These are phyloP conservation scores for Coenobita brevimanus DNA, from an alignment of 1,140 invertebrate genomes.

Conservation along the genomic window DNA sequence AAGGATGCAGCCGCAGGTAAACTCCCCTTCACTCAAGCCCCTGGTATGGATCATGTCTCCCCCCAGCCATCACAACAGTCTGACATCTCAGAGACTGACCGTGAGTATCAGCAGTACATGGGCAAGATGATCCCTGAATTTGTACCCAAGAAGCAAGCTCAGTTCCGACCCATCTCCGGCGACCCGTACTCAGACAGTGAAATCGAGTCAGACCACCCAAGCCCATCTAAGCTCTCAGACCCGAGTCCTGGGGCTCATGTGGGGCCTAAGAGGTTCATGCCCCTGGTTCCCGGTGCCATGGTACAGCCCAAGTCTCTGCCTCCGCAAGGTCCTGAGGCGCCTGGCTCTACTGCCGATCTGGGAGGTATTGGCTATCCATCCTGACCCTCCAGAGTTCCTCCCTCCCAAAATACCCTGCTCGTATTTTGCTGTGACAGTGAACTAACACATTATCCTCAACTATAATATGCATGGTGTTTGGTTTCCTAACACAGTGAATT, in stretches of 20 bases:
- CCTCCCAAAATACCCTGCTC: not conserved
- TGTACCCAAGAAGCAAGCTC: slow-evolving; percentile 74
- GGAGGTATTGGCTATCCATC: slow-evolving; percentile 52
- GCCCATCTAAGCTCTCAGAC: slow-evolving; percentile 49
- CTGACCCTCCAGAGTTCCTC: slow-evolving; percentile 1
- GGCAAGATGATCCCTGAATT: slow-evolving; percentile 69
- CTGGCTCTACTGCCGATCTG: slow-evolving; percentile 41
- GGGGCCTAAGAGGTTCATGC: slow-evolving; percentile 55
- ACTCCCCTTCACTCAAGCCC: not conserved
- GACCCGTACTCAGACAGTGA: slow-evolving; percentile 80
- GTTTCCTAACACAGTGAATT: not conserved
- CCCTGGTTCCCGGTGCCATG: slow-evolving; percentile 51
- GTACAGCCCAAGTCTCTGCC: slow-evolving; percentile 44
- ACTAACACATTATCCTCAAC: slow-evolving; percentile 16
- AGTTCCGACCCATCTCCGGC: slow-evolving; percentile 78
- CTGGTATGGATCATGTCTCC: slow-evolving; percentile 36
- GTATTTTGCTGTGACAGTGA: slow-evolving; percentile 2
- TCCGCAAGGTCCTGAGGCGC: slow-evolving; percentile 39
- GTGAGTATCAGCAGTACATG: slow-evolving; percentile 58
- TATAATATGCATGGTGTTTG: slow-evolving; percentile 10
- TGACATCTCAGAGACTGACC: slow-evolving; percentile 55
- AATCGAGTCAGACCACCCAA: slow-evolving; percentile 69
- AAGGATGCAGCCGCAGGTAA: slow-evolving; percentile 9
- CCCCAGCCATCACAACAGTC: slow-evolving; percentile 56
- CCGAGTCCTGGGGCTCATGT: slow-evolving; percentile 24